These are phyloP conservation scores for Lepidocyrtoides sp. DNA, from an alignment of 2,888 invertebrate genomes.

Conservation along the genomic window DNA sequence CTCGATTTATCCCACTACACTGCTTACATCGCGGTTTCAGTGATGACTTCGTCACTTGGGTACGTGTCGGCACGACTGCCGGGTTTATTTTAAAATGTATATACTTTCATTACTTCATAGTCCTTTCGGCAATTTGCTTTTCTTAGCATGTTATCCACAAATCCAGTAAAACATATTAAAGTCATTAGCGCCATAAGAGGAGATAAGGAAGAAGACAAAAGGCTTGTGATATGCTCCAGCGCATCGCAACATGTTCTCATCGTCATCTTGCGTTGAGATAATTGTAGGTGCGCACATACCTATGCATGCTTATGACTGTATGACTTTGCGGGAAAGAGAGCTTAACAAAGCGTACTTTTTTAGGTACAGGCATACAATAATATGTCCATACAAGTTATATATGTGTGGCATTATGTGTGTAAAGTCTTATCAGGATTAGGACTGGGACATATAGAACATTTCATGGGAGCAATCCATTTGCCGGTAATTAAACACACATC, in stretches of 20 bases:
- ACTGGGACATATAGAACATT: background rate
- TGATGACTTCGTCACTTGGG: too few species aligned
- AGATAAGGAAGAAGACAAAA: background rate
- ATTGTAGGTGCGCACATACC: background rate
- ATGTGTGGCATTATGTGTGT: background rate
- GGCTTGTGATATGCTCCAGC: slow-evolving; percentile 1
- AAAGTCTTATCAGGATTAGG: slow-evolving; percentile 55
- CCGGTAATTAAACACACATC: slow-evolving; percentile 65
- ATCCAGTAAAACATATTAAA: background rate
- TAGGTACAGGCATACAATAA: background rate
- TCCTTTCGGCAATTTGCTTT: background rate
- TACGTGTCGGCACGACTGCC: too few species aligned
- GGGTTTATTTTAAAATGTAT: too few species aligned
- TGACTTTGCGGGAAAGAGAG: background rate
- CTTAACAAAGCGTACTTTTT: too few species aligned
- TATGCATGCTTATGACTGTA: background rate
- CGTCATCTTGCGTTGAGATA: background rate
- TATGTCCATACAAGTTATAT: background rate
- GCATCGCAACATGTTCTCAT: background rate
- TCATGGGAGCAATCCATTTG: slow-evolving; percentile 58
- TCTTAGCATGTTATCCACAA: background rate
- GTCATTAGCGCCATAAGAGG: background rate
- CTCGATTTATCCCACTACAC: too few species aligned
- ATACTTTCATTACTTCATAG: too few species aligned
- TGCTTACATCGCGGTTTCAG: too few species aligned